These are phyloP conservation scores for Cheiracanthium punctorium DNA, from an alignment of 2,888 invertebrate species.

Conservation along the genomic window DNA sequence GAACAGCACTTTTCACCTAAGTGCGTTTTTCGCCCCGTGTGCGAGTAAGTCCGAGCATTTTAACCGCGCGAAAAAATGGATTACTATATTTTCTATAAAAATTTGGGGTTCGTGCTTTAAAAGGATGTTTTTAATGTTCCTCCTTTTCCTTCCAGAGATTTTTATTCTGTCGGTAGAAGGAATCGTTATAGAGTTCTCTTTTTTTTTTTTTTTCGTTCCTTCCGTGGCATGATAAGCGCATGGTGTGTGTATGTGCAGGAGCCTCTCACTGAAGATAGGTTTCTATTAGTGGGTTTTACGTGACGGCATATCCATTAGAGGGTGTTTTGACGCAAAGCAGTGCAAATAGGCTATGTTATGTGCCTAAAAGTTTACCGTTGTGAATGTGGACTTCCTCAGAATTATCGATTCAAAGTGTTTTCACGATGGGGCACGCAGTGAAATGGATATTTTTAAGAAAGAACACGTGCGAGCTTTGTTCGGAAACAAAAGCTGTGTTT, in stretches of 20 bases:
- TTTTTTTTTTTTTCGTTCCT: background rate
- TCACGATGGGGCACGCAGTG: no score
- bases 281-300: background rate
- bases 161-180: background rate
- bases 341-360: no score
- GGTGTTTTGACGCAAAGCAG: constrained; percentile 20
- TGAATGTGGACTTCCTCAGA: no score
- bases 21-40: constrained; percentile 31
- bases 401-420: no score
- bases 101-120: constrained; percentile 61
- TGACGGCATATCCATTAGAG: constrained; percentile 47
- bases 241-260: no score
- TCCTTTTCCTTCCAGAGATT: constrained; percentile 11
- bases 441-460: no score
- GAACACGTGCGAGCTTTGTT: no score
- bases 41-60: constrained; percentile 11
- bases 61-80: constrained; percentile 52
- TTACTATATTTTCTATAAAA: constrained; percentile 54
- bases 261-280: background rate
- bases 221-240: background rate
- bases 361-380: no score
- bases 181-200: background rate
- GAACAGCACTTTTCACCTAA: constrained; percentile 13
- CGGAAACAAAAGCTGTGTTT: no score
- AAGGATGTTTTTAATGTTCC: constrained; percentile 65